Conservation (phyloP, 37 sponge, comb jelly and placozoan species). For the Axinella damicornis region DNA sequence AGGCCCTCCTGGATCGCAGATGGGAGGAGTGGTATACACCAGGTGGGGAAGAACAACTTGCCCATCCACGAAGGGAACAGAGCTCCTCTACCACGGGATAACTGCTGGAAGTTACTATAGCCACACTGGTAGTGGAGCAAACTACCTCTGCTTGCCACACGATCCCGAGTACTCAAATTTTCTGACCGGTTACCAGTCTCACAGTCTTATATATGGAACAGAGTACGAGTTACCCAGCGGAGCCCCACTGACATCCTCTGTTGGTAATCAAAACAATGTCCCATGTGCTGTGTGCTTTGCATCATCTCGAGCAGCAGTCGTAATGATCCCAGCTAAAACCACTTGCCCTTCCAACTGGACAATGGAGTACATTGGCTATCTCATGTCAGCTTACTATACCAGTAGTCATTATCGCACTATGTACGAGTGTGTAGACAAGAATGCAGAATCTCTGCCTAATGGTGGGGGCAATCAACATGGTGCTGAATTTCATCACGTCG, state of each 20-base stretch:
- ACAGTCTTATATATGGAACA: constrained; percentile 40
- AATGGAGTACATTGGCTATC: constrained; percentile 47
- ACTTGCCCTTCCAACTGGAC: constrained; percentile 47
- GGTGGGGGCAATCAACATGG: too few relatives aligned
- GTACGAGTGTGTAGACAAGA: too few relatives aligned
- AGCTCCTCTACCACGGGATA: constrained; percentile 43
- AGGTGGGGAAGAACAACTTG: constrained; percentile 65
- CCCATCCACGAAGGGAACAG: constrained; percentile 34
- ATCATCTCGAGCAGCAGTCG: background rate
- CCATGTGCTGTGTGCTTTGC: constrained; percentile 64
- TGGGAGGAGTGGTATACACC: constrained; percentile 49
- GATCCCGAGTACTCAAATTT: constrained; percentile 11
- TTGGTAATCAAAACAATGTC: constrained; percentile 10
- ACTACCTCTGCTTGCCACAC: constrained; percentile 62
- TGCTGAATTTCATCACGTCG: too few relatives aligned
- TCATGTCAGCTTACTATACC: constrained; percentile 10
- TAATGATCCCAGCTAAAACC: constrained; percentile 59
- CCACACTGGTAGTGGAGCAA: constrained; percentile 52
- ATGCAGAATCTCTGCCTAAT: too few relatives aligned
- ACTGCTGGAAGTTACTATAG: constrained; percentile 11
- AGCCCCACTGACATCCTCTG: background rate
- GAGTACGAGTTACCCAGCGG: constrained; percentile 28
- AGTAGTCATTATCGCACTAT: too few relatives aligned
- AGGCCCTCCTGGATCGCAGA: constrained; percentile 38
- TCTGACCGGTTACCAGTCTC: background rate